Conservation (phyloP, 1,140 invertebrate species). For the Heliconius eleuchia region DNA sequence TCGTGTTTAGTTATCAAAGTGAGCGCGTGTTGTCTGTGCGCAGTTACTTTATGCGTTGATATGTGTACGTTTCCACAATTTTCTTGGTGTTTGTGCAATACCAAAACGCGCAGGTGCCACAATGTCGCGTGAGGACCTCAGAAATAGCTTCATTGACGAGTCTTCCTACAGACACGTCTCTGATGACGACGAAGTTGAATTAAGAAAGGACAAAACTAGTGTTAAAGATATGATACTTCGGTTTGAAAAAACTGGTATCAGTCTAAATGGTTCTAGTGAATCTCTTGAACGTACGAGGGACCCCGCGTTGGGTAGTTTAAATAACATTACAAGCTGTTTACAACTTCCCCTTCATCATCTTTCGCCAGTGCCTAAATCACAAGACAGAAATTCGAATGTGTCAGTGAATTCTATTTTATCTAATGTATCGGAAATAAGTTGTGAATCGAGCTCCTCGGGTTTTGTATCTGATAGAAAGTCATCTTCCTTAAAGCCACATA, state of each 20-base stretch:
- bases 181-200: slow-evolving; percentile 65
- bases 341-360: slow-evolving; percentile 67
- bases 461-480: slow-evolving; percentile 74
- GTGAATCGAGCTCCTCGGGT: slow-evolving; percentile 72
- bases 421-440: slow-evolving; percentile 71
- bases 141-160: slow-evolving; percentile 54
- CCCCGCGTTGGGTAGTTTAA: slow-evolving; percentile 60
- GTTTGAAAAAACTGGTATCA: slow-evolving; percentile 65
- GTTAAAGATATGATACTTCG: slow-evolving; percentile 74
- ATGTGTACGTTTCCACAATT: slow-evolving; percentile 57
- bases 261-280: slow-evolving; percentile 58
- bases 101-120: slow-evolving; percentile 46
- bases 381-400: slow-evolving; percentile 72
- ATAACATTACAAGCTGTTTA: slow-evolving; percentile 68
- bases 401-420: slow-evolving; percentile 77
- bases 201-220: slow-evolving; percentile 62
- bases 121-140: slow-evolving; percentile 71
- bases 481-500: slow-evolving; percentile 57
- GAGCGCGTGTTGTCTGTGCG: slow-evolving; percentile 60
- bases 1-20: slow-evolving; percentile 53
- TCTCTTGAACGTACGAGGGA: slow-evolving; percentile 64
- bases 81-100: slow-evolving; percentile 60
- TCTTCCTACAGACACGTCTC: slow-evolving; percentile 58
- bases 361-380: slow-evolving; percentile 57
- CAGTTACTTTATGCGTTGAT: slow-evolving; percentile 55